Percentiles rank a stretch among this genome's conserved stretches.
Conservation (phyloP, 2,797 vertebrate species). For the Allobates femoralis region DNA sequence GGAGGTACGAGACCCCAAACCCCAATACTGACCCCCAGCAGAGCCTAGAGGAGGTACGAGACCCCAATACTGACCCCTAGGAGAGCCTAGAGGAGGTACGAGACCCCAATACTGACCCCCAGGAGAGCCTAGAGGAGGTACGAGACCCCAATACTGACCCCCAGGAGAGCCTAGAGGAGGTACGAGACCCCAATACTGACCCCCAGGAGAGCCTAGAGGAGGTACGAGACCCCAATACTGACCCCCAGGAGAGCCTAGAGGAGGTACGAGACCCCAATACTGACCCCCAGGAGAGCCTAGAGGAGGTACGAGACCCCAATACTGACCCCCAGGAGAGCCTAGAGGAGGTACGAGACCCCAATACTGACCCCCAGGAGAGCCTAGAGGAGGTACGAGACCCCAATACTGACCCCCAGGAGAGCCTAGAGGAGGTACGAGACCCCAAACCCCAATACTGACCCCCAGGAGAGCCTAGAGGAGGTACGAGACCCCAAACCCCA, state of each 20-base stretch:
- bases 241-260: too few species aligned
- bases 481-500: slow-evolving; percentile 63
- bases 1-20: slow-evolving; percentile 66
- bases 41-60: too few species aligned
- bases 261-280: slow-evolving; percentile 40
- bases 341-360: slow-evolving; percentile 66
- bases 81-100: too few species aligned
- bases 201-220: too few species aligned
- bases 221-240: too few species aligned
- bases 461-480: slow-evolving; percentile 62
- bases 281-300: slow-evolving; percentile 73
- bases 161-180: too few species aligned
- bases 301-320: slow-evolving; percentile 66
- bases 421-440: slow-evolving; percentile 67
- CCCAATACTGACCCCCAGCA: too few species aligned
- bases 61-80: too few species aligned
- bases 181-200: too few species aligned
- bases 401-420: slow-evolving; percentile 74
- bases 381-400: slow-evolving; percentile 66
- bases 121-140: too few species aligned
- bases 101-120: too few species aligned
- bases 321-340: slow-evolving; percentile 75
- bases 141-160: too few species aligned
- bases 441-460: slow-evolving; percentile 75
- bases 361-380: slow-evolving; percentile 75